These are phyloP conservation scores for Dufourea novaeangliae DNA, from an alignment of 1,140 invertebrate genomes.

Conservation along the genomic window DNA sequence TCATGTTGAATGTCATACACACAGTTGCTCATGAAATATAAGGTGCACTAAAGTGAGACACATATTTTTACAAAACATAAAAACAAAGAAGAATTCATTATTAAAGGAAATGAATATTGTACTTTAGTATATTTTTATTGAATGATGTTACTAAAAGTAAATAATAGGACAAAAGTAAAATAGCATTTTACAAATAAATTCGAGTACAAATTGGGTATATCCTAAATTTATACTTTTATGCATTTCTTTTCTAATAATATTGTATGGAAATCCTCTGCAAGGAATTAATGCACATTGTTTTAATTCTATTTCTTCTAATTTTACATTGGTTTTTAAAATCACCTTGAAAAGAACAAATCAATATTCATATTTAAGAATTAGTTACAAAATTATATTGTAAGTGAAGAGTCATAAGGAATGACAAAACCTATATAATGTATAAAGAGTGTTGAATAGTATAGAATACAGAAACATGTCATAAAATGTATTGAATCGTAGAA, in stretches of 20 bases:
- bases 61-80: not conserved
- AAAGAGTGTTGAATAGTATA: not conserved
- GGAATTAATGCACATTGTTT: not conserved
- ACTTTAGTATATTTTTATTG: not conserved
- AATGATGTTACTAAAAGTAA: not conserved
- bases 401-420: too few relatives aligned
- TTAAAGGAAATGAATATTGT: not conserved
- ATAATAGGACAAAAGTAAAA: not conserved
- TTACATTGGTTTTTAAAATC: not conserved
- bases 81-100: too few relatives aligned
- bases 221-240: not conserved
- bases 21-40: not conserved
- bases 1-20: not conserved
- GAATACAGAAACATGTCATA: not conserved
- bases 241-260: not conserved
- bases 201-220: not conserved
- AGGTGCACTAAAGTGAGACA: not conserved
- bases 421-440: not conserved
- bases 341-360: not conserved
- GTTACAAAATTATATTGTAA: too few relatives aligned
- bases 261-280: conserved; percentile 4
- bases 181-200: not conserved
- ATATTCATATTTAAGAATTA: not conserved
- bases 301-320: not conserved
- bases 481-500: not conserved